Percentiles rank a stretch among this genome's conserved stretches.
These are phyloP conservation scores for Tetragnatha versicolor DNA, from an alignment of 1,140 invertebrate species.

Conservation along the genomic window DNA sequence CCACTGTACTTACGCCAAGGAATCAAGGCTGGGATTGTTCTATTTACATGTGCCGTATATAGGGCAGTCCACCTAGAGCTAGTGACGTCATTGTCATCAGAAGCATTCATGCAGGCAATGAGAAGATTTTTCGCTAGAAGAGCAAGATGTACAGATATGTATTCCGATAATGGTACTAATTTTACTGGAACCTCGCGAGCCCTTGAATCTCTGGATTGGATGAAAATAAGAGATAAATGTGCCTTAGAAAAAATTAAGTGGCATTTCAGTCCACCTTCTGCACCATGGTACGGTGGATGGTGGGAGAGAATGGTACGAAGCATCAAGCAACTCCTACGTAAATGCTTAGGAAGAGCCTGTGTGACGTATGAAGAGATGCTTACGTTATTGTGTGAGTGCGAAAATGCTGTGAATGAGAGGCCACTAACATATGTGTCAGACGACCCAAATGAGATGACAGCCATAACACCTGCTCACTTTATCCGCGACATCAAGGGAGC, in stretches of 20 bases:
- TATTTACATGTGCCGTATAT: slow-evolving; percentile 11
- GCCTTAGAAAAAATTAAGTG: not conserved
- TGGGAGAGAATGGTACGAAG: slow-evolving; percentile 1
- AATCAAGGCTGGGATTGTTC: not conserved
- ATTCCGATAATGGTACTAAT: slow-evolving; percentile 7
- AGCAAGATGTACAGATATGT: not conserved
- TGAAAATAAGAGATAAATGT: not conserved
- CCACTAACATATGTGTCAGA: not conserved
- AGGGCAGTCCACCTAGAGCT: slow-evolving; percentile 17
- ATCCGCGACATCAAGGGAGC: not conserved
- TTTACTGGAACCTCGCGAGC: not conserved
- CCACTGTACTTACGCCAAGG: slow-evolving; percentile 8
- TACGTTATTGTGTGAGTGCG: not conserved
- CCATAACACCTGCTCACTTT: not conserved
- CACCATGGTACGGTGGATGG: slow-evolving; percentile 21
- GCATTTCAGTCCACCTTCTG: not conserved
- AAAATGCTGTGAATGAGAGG: not conserved
- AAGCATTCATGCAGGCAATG: not conserved
- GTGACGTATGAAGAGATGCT: slow-evolving; percentile 1
- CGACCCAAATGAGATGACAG: not conserved
- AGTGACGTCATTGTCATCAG: not conserved
- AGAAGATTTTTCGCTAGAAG: slow-evolving; percentile 22
- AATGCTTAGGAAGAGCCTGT: not conserved
- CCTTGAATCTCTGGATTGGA: not conserved
- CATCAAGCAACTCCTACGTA: not conserved